These are phyloP conservation scores for Quadroppia sp. DNA, from an alignment of 2,888 invertebrate genomes.

Conservation along the genomic window DNA sequence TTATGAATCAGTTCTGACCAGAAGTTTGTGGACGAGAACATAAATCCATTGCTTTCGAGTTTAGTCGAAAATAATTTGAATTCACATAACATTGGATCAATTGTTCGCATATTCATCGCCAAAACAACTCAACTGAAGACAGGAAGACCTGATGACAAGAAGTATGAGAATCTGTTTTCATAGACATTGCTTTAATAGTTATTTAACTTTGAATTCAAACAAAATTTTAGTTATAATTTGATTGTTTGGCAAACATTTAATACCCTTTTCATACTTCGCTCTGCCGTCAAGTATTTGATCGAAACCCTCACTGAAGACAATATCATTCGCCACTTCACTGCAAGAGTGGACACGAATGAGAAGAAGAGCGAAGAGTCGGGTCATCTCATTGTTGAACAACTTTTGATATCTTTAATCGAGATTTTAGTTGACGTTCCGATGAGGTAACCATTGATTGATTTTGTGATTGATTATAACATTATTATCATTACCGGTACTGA, in stretches of 20 bases:
- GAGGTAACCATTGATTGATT: constrained; percentile 59
- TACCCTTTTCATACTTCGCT: constrained; percentile 79
- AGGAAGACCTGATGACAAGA: constrained; percentile 15
- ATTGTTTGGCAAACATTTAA: constrained; percentile 86
- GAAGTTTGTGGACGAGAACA: constrained; percentile 71
- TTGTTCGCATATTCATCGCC: constrained; percentile 78
- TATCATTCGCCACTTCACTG: constrained; percentile 68
- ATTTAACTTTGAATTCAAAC: constrained; percentile 2
- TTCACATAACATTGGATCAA: constrained; percentile 82
- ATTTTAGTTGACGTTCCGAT: constrained; percentile 77
- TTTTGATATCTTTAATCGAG: constrained; percentile 71
- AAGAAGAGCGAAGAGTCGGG: constrained; percentile 39
- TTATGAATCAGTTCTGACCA: constrained; percentile 63
- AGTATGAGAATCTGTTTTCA: constrained; percentile 25
- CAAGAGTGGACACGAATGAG: constrained; percentile 42
- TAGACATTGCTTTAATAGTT: not conserved
- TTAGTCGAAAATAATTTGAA: constrained; percentile 75
- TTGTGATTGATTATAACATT: constrained; percentile 12
- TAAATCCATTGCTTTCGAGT: constrained; percentile 69
- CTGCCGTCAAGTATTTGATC: constrained; percentile 75
- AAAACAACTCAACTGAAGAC: constrained; percentile 73
- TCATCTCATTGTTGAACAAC: constrained; percentile 61
- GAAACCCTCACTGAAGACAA: constrained; percentile 86
- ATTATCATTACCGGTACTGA: constrained; percentile 44
- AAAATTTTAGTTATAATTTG: constrained; percentile 41